A percentile compares a stretch with the other conserved stretches of the same genome.
Conservation (phyloP, 2,113 vertebrate species). For the Phalacrocorax aristotelis region DNA sequence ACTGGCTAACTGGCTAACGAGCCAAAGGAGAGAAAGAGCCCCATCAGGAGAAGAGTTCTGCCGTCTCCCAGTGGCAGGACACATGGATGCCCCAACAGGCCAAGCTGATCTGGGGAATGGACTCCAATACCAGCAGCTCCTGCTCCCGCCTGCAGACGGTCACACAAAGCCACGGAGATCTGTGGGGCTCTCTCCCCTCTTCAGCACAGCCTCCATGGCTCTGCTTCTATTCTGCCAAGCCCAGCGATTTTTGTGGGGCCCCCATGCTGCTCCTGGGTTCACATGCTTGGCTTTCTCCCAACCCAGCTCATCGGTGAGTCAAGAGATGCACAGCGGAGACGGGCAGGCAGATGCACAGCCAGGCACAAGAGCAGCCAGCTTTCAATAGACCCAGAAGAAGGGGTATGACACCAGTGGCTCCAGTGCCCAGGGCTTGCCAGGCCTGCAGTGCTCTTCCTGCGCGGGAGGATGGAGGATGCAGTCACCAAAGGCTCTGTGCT, state of each 20-base stretch:
- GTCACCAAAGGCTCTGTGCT: not conserved
- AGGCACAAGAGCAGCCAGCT: not conserved
- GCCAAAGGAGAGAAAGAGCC: not conserved
- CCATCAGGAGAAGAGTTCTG: not conserved
- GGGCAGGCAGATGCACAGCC: not conserved
- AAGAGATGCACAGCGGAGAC: fast-evolving
- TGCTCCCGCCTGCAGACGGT: not conserved
- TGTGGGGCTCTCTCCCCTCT: not conserved
- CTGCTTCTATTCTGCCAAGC: not conserved
- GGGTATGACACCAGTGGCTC: not conserved
- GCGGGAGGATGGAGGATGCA: not conserved
- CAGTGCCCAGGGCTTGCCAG: fast-evolving
- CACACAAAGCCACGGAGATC: fast-evolving
- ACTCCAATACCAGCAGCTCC: not conserved
- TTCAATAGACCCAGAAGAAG: fast-evolving
- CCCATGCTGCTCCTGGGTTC: fast-evolving
- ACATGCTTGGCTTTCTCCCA: fast-evolving
- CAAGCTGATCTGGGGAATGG: fast-evolving
- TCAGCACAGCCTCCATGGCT: fast-evolving
- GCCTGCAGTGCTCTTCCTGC: not conserved
- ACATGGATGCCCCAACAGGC: fast-evolving
- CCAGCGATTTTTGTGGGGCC: not conserved
- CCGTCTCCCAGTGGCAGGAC: not conserved
- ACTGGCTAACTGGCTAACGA: not conserved
- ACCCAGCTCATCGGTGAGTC: not conserved